phyloP scores from a whole-genome alignment of 2,888 invertebrate species.

The Ischnus inquisitorius region DNA sequence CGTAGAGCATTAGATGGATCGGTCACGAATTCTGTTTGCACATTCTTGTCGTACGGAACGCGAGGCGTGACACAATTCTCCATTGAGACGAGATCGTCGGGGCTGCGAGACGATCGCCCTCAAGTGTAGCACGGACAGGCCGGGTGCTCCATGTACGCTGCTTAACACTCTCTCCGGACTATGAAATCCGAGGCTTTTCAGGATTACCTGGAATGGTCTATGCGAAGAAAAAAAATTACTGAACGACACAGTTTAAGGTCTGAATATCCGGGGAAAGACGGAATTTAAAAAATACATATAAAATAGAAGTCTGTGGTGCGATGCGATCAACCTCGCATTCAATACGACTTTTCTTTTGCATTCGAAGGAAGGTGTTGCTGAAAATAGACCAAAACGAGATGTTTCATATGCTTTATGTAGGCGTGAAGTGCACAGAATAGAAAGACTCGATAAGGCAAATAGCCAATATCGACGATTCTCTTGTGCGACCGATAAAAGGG shows the following conservation, averaged over 20 bases:
- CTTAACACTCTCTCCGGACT: constrained; percentile 18
- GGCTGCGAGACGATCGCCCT: not conserved
- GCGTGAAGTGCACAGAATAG: not conserved
- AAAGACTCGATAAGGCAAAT: constrained; percentile 4
- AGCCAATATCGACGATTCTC: constrained; percentile 27
- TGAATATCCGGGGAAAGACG: not conserved
- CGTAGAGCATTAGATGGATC: constrained; percentile 34
- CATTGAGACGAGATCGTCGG: constrained; percentile 46
- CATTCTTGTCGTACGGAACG: constrained; percentile 59
- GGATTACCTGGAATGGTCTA: constrained; percentile 13
- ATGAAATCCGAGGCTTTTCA: constrained; percentile 2
- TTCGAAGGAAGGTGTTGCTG: too few species aligned
- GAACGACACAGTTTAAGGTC: not conserved
- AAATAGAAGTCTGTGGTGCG: too few species aligned
- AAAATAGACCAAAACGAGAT: constrained; percentile 1
- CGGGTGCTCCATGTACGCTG: constrained; percentile 2
- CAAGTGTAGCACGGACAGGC: not conserved
- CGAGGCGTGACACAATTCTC: constrained; percentile 64
- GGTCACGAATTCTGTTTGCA: constrained; percentile 67
- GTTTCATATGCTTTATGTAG: not conserved
- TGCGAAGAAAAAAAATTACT: not conserved
- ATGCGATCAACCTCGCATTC: too few species aligned
- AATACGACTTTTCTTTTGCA: too few species aligned
- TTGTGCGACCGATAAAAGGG: constrained; percentile 5
- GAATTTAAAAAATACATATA: not conserved